Base-by-base conservation (phyloP, 2,888 invertebrate species). In the Oligia fasciuncula region DNA sequence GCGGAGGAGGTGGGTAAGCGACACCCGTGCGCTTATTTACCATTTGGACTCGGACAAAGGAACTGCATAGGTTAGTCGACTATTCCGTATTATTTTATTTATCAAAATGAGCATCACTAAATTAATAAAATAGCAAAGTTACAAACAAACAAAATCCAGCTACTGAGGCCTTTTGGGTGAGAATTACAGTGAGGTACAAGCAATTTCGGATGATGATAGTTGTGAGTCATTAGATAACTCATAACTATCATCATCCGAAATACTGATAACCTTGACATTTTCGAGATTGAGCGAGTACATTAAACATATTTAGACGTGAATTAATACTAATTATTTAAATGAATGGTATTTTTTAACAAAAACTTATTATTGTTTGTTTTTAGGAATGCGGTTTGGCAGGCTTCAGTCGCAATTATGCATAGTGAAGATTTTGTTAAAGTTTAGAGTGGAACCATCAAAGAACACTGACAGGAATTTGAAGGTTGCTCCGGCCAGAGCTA, bases 31-130 rank as follows among this genome's bases (percentile, higher is more conserved):
- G 93, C 94, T 4, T 96, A 93, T 83, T 79, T 96, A 78, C 95
- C 96, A 4, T 96, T 96, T 83, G 96, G 96, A 70, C 91, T 92
- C 49, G 95, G 96, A 11, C 95, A 95, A 4, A 91, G 96, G 73
- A 94, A 94, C 79, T 96, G 95, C 81, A 94, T 95, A 4, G 95
- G 95, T 96, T 6, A 35, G 92, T 89, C 57, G n/a, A 40, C 19
- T 23, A 43, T 51, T 67, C 14, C 5, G 49, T 9, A 43, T 35
- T 19, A 60, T 43, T 17, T 14, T 72, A 35, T 71, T 51, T 54
- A 14, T 46, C 3, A n/a, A 17, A 43, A 29, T 49, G 6, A 57
- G 43, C 2, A 29, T 29, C 23, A 62, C 9, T 51, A 2, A 51
- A 29, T 40, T 29, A 17, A 57, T 23, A 51, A 23, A 51, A 60